phyloP scores from a whole-genome alignment of 1,140 invertebrate genomes.

The Drosophila ironensis region DNA sequence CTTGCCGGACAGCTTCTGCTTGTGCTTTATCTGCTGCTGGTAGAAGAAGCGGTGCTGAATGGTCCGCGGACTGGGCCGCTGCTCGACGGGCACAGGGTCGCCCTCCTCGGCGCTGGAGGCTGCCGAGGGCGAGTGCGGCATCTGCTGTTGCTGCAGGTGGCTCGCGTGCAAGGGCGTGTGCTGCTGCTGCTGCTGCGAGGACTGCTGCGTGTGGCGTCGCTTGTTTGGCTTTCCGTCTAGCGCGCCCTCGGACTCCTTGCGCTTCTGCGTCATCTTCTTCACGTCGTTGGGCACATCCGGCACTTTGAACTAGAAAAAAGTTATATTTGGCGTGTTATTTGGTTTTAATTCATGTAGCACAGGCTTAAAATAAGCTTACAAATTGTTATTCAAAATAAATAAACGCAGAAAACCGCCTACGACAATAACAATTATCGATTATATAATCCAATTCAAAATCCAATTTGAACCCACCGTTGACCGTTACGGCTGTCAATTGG shows the following conservation, averaged over 20 bases:
- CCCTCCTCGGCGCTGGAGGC: conserved; percentile 31
- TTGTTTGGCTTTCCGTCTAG: conserved; percentile 59
- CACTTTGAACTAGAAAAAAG: conserved; percentile 60
- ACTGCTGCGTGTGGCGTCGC: conserved; percentile 54
- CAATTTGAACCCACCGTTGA: conserved; percentile 10
- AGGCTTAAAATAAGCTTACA: too few relatives aligned
- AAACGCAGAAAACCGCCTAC: too few relatives aligned
- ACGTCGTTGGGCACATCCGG: conserved; percentile 70
- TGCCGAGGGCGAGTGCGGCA: background rate
- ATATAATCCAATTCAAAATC: conserved; percentile 28
- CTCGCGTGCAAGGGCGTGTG: background rate
- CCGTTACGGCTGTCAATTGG: too few relatives aligned
- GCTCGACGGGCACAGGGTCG: conserved; percentile 26
- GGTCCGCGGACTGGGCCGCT: conserved; percentile 46
- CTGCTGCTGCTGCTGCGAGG: conserved; percentile 30
- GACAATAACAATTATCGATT: background rate
- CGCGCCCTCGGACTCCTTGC: conserved; percentile 57
- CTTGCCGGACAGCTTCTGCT: conserved; percentile 58
- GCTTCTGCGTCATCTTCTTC: conserved; percentile 68
- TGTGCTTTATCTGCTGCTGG: conserved; percentile 68
- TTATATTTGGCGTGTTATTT: background rate
- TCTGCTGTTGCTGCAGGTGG: conserved; percentile 21
- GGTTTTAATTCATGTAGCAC: too few relatives aligned
- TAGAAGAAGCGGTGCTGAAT: conserved; percentile 67
- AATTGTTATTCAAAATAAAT: too few relatives aligned